Percentiles rank a stretch among this genome's conserved stretches.
These are phyloP conservation scores for Xylophagus ater DNA, from an alignment of 2,888 invertebrate species.

Conservation along the genomic window DNA sequence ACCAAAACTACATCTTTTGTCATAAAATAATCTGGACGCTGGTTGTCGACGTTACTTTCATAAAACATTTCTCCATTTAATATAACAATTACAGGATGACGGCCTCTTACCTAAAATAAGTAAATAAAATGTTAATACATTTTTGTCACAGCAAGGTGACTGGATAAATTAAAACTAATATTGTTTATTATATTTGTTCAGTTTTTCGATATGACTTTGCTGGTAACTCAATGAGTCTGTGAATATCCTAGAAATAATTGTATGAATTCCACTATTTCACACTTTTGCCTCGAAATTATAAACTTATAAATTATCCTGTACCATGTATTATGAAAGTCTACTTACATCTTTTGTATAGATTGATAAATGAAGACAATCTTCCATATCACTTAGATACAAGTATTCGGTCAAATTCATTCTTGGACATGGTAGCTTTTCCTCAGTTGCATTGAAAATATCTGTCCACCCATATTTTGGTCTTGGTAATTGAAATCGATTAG, in stretches of 20 bases:
- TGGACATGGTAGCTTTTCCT: slow-evolving; percentile 11
- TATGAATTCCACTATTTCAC: too few relatives aligned
- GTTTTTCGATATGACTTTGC: too few relatives aligned
- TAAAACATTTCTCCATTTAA: slow-evolving; percentile 26
- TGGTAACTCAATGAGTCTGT: too few relatives aligned
- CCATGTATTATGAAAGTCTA: neutral
- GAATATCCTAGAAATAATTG: too few relatives aligned
- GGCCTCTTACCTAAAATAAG: slow-evolving; percentile 5
- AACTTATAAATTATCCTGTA: neutral
- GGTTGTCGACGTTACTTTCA: slow-evolving; percentile 19
- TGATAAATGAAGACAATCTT: slow-evolving; percentile 18
- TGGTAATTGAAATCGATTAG: slow-evolving; percentile 15
- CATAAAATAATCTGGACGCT: slow-evolving; percentile 25
- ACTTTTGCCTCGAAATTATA: too few relatives aligned
- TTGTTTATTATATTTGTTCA: too few relatives aligned
- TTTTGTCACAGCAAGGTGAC: too few relatives aligned
- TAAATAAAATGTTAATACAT: neutral
- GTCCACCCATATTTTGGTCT: slow-evolving; percentile 12
- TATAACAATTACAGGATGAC: slow-evolving; percentile 25
- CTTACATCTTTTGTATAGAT: slow-evolving; percentile 16
- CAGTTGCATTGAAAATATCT: slow-evolving; percentile 11
- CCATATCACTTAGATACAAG: slow-evolving; percentile 10
- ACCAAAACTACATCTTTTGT: slow-evolving; percentile 34
- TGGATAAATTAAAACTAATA: too few relatives aligned
- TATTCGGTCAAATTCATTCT: slow-evolving; percentile 16